A percentile compares a stretch with the other conserved stretches of the same genome.
phyloP scores from a whole-genome alignment of 2,113 vertebrate species.

The Pollachius pollachius region DNA sequence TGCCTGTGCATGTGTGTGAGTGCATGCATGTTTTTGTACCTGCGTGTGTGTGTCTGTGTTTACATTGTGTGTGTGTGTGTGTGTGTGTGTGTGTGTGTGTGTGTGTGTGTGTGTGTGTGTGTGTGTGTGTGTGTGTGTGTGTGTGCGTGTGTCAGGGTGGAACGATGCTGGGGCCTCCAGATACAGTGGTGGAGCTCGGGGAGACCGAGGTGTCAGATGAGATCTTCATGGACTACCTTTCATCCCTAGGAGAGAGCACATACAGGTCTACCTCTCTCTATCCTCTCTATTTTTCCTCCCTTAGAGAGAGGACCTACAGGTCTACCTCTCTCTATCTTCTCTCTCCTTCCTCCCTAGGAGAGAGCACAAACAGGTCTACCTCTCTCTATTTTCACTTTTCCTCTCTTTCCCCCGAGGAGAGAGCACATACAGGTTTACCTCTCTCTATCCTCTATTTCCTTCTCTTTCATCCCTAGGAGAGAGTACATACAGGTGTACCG shows the following conservation, averaged over 20 bases:
- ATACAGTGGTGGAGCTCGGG: slow-evolving; percentile 86
- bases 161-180: slow-evolving; percentile 83
- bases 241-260: slow-evolving; percentile 83
- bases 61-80: background rate
- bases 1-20: too few species aligned
- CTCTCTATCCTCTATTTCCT: slow-evolving; percentile 51
- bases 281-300: slow-evolving; percentile 77
- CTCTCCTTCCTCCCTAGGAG: slow-evolving; percentile 84
- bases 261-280: slow-evolving; percentile 79
- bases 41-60: too few species aligned
- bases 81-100: background rate
- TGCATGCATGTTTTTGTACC: too few species aligned
- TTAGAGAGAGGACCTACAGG: slow-evolving; percentile 90
- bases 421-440: slow-evolving; percentile 86
- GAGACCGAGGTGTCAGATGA: slow-evolving; percentile 90
- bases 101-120: background rate
- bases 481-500: slow-evolving; percentile 86
- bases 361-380: slow-evolving; percentile 86
- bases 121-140: too few species aligned
- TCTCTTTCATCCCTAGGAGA: slow-evolving; percentile 86
- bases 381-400: slow-evolving; percentile 2
- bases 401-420: slow-evolving; percentile 85
- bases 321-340: slow-evolving; percentile 52
- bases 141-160: slow-evolving; percentile 72
- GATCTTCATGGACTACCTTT: slow-evolving; percentile 87